A percentile compares a stretch with the other conserved stretches of the same genome.
Conservation (phyloP, 2,888 invertebrate genomes). For the Altica lythri region DNA sequence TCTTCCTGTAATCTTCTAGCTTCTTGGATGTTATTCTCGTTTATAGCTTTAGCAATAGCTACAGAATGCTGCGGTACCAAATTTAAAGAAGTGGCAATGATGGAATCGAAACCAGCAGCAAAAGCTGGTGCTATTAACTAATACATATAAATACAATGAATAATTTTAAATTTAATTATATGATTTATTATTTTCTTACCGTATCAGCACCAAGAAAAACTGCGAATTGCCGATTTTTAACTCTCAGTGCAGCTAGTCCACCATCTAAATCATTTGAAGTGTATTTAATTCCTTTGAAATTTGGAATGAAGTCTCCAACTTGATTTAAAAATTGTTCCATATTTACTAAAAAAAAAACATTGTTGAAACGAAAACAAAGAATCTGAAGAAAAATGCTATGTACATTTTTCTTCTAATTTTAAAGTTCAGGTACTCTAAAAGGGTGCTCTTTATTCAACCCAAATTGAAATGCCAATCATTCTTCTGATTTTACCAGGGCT, state of each 20-base stretch:
- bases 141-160: conserved; percentile 1
- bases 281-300: conserved; percentile 82
- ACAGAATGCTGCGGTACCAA: conserved; percentile 65
- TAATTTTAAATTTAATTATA: background rate
- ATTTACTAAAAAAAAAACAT: conserved; percentile 64
- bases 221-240: conserved; percentile 38
- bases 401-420: too few species aligned
- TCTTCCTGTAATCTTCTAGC: conserved; percentile 62
- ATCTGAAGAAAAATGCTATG: too few species aligned
- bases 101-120: conserved; percentile 71
- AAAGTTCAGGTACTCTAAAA: too few species aligned
- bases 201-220: conserved; percentile 67
- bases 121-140: conserved; percentile 71
- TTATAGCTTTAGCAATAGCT: conserved; percentile 62
- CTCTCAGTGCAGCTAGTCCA: conserved; percentile 57
- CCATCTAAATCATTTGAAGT: conserved; percentile 75
- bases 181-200: conserved; percentile 54
- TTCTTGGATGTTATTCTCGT: conserved; percentile 54
- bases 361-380: too few species aligned
- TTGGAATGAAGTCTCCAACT: conserved; percentile 68
- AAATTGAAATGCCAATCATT: too few species aligned
- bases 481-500: too few species aligned
- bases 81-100: conserved; percentile 73
- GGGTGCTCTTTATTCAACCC: too few species aligned
- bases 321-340: conserved; percentile 72